These are phyloP conservation scores for Seriola dumerili DNA, from an alignment of 2,113 vertebrate genomes.

Conservation along the genomic window DNA sequence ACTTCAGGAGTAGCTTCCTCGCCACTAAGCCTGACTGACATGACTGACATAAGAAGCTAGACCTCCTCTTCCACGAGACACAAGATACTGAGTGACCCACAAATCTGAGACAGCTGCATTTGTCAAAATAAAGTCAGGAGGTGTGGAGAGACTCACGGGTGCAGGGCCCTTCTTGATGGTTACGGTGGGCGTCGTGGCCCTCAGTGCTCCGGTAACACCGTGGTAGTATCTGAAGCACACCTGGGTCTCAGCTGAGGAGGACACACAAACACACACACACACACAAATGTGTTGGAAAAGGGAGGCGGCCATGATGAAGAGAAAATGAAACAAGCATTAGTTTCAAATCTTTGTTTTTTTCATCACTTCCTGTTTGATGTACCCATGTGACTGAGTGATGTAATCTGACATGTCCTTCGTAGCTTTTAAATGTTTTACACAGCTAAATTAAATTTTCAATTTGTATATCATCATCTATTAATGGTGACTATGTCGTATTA, in stretches of 20 bases:
- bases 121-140: not conserved
- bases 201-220: constrained; percentile 91
- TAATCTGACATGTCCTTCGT: not conserved
- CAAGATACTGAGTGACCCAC: not conserved
- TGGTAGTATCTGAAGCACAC: constrained; percentile 99
- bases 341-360: not conserved
- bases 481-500: not conserved
- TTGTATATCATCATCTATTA: not conserved
- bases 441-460: not conserved
- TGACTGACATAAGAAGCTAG: not conserved
- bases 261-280: constrained; percentile 58
- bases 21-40: not conserved
- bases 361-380: not conserved
- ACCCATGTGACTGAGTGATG: not conserved
- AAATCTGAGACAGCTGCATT: not conserved
- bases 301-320: not conserved
- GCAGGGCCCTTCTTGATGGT: constrained; percentile 90
- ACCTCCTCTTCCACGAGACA: not conserved
- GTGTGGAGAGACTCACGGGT: constrained; percentile 85
- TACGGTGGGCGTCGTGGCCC: constrained; percentile 94
- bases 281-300: constrained; percentile 10
- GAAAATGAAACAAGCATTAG: not conserved
- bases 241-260: constrained; percentile 92
- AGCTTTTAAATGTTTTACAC: not conserved
- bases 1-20: not conserved